phyloP scores from a whole-genome alignment of 30 jellyfish, hydroid and myxozoan species.

The Turritopsis dohrnii region DNA sequence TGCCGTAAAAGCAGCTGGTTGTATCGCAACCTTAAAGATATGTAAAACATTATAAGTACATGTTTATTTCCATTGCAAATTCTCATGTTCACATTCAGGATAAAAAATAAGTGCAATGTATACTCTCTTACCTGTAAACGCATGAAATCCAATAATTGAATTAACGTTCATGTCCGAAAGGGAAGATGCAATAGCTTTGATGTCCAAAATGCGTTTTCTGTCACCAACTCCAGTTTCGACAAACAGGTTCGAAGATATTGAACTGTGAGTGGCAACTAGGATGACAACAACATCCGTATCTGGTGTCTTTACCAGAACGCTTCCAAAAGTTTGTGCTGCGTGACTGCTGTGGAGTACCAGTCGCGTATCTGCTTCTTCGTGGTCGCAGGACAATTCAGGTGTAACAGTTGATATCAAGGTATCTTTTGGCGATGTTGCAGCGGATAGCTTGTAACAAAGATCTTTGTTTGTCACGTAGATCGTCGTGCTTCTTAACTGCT shows the following conservation, averaged over 20 bases:
- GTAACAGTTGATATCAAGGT: not conserved
- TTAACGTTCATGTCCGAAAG: no score
- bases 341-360: conserved; percentile 5
- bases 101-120: no score
- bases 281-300: conserved; percentile 4
- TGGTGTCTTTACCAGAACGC: conserved; percentile 2
- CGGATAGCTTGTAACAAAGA: not conserved
- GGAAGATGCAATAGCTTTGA: no score
- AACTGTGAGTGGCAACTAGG: not conserved
- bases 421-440: conserved; percentile 6
- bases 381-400: not conserved
- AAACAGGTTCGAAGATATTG: not conserved
- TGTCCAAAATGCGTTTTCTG: no score
- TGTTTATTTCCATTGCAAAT: not conserved
- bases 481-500: not conserved
- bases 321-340: not conserved
- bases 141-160: no score
- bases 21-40: not conserved
- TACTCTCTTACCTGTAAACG: no score
- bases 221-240: conserved; percentile 23
- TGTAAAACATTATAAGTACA: not conserved
- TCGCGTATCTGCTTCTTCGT: conserved; percentile 8
- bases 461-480: not conserved
- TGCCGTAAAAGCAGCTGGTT: conserved; percentile 14
- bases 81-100: not conserved